These are phyloP conservation scores for Kryptolebias ocellatus DNA, from an alignment of 2,797 vertebrate genomes.

Conservation along the genomic window DNA sequence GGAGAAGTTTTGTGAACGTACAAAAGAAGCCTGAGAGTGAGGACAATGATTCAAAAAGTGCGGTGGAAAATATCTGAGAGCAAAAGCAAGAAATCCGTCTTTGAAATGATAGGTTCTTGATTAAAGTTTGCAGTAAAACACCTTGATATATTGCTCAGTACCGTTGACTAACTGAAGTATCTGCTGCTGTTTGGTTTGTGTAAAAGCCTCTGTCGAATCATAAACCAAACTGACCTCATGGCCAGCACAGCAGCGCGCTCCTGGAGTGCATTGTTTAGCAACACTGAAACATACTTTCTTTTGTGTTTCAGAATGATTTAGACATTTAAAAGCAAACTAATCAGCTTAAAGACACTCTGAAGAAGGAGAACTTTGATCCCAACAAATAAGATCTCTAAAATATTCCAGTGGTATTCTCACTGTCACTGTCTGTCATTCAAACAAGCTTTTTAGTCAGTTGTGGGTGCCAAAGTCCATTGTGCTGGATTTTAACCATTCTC, in stretches of 20 bases:
- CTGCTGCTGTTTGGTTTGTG: conserved; percentile 16
- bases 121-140: neutral
- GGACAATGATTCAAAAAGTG: no score
- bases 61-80: no score
- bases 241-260: conserved; percentile 4
- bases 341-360: neutral
- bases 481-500: no score
- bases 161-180: conserved; percentile 26
- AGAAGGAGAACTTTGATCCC: neutral
- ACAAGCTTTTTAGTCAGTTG: neutral
- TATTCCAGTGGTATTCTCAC: neutral
- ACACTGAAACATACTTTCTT: neutral
- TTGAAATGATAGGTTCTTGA: neutral
- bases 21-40: no score
- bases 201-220: conserved; percentile 4
- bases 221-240: conserved; percentile 22
- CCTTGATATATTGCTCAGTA: neutral
- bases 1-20: no score
- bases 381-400: neutral
- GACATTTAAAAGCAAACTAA: neutral
- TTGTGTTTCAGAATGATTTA: neutral
- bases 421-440: no score
- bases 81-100: no score
- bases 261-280: conserved; percentile 1
- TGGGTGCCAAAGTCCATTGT: neutral